phyloP scores from a whole-genome alignment of 1,140 invertebrate species.

The Cherax destructor region DNA sequence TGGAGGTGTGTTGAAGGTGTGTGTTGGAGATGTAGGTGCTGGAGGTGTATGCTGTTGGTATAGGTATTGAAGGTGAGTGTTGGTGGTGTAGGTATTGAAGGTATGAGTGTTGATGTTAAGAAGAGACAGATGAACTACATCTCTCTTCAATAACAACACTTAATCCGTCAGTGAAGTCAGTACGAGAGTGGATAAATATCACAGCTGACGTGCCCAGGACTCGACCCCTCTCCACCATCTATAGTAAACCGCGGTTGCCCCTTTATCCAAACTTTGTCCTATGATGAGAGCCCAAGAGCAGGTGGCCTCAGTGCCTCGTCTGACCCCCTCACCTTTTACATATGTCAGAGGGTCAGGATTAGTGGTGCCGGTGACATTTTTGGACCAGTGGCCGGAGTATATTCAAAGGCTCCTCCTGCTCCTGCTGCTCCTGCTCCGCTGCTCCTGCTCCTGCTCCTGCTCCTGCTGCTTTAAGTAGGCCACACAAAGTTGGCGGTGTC shows the following conservation, averaged over 20 bases:
- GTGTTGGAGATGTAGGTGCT: not conserved
- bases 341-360: slow-evolving; percentile 3
- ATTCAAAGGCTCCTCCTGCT: not conserved
- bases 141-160: too few species aligned
- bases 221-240: too few species aligned
- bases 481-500: not conserved
- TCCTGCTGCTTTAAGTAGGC: not conserved
- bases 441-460: not conserved
- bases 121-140: too few species aligned
- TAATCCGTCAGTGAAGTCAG: too few species aligned
- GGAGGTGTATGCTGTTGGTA: too few species aligned
- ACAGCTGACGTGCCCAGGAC: too few species aligned
- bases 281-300: not conserved
- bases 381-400: not conserved
- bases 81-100: too few species aligned
- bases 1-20: too few species aligned
- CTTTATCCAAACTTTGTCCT: not conserved
- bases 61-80: too few species aligned
- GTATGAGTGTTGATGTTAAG: too few species aligned
- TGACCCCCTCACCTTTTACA: not conserved
- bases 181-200: too few species aligned
- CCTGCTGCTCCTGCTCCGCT: not conserved
- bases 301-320: not conserved
- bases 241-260: too few species aligned
- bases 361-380: not conserved